These are phyloP conservation scores for Lottia scabra DNA, from an alignment of 2,888 invertebrate species.

Conservation along the genomic window DNA sequence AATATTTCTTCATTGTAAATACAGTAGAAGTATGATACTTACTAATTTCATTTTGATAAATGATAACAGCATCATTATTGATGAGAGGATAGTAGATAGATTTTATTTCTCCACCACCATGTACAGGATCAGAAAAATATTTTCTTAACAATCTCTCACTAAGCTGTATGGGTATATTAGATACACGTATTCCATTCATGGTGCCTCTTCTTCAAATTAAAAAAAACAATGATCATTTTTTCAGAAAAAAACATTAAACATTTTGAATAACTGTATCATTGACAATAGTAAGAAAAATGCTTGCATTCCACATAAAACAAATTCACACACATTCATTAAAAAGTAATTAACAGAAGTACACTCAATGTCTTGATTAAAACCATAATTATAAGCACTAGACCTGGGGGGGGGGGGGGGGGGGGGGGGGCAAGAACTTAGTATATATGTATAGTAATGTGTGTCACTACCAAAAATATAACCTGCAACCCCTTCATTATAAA, in stretches of 20 bases:
- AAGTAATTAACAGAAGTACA: too few species aligned
- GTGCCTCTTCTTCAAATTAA: not conserved
- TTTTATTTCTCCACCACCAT: slow-evolving; percentile 39
- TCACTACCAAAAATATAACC: too few species aligned
- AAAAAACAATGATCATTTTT: not conserved
- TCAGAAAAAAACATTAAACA: not conserved
- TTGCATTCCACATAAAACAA: too few species aligned
- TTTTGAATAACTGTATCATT: too few species aligned
- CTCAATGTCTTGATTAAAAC: too few species aligned
- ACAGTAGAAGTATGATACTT: not conserved
- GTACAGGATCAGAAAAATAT: slow-evolving; percentile 39
- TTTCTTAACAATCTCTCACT: slow-evolving; percentile 33
- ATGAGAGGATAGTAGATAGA: slow-evolving; percentile 47
- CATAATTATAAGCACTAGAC: too few species aligned
- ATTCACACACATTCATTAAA: too few species aligned
- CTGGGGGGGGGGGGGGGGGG: too few species aligned
- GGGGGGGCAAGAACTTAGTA: too few species aligned
- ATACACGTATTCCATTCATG: slow-evolving; percentile 34
- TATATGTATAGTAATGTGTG: too few species aligned
- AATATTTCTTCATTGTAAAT: not conserved
- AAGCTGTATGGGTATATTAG: slow-evolving; percentile 25
- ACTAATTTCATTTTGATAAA: slow-evolving; percentile 40
- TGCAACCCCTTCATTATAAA: too few species aligned
- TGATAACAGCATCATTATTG: slow-evolving; percentile 51
- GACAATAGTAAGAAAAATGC: too few species aligned